phyloP scores from a whole-genome alignment of 2,888 invertebrate genomes.

The Agrochola lota region DNA sequence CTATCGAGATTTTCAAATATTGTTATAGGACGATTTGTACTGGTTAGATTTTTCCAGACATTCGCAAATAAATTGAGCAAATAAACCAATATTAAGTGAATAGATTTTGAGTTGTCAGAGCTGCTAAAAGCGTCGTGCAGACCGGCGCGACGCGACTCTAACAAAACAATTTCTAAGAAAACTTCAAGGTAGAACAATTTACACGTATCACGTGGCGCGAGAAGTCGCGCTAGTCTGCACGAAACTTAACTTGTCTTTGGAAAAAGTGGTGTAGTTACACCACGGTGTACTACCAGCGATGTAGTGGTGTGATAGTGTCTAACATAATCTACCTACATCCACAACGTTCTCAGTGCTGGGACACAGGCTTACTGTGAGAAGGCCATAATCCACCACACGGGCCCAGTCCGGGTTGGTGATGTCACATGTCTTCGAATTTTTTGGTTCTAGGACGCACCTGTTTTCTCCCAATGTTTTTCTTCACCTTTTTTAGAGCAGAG shows the following conservation, averaged over 20 bases:
- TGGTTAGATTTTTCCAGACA: not conserved
- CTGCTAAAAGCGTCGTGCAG: too few species aligned
- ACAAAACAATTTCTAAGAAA: too few species aligned
- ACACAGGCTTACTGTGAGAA: not conserved
- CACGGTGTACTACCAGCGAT: too few species aligned
- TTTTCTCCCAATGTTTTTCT: not conserved
- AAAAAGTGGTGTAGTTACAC: not conserved
- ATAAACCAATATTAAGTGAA: not conserved
- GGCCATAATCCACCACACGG: not conserved
- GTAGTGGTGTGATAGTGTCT: too few species aligned
- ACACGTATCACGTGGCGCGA: too few species aligned
- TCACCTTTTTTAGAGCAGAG: not conserved
- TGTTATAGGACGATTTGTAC: conserved; percentile 44
- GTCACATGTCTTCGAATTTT: not conserved
- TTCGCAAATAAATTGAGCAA: conserved; percentile 5
- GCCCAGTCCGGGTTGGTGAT: not conserved
- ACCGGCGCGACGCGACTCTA: too few species aligned
- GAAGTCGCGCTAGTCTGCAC: too few species aligned
- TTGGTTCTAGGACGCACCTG: too few species aligned
- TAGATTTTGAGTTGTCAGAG: not conserved
- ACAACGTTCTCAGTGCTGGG: not conserved
- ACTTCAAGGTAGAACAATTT: too few species aligned
- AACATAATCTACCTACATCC: not conserved
- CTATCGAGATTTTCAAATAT: conserved; percentile 56
- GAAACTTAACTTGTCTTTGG: not conserved